Evolutionary conservation across 2,113 vertebrate species (phyloP), one percentile per base, ranked within the genome.

Genomic region (Microtus pennsylvanicus): DNA sequence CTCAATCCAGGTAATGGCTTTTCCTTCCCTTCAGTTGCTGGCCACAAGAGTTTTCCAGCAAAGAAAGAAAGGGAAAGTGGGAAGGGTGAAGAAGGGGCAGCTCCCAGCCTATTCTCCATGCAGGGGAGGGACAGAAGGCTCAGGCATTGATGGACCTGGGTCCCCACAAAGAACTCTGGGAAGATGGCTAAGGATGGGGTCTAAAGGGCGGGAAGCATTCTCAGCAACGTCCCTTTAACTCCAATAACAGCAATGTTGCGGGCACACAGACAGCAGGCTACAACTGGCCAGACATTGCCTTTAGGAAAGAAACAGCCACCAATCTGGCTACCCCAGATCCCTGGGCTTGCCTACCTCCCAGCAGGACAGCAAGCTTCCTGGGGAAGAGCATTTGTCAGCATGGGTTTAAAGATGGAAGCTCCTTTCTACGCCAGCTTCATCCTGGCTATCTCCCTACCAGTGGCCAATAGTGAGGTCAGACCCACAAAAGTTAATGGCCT

Each of bases 1-100:
- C 96, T 76, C 26, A 69, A 95, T 97, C 98, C 98, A 99, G 95
- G 97, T 97, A 98, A 98, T 98, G 96, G 97, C 93, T 98, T 98
- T 98, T 97, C 98, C 96, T 97, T 98, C 81, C 97, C 97, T 96
- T 97, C 96, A 35, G 96, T 97, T 95, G 93, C 97, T 97, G 97
- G 97, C 97, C 93, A 93, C 69, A 96, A 97, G 97, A 97, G 91
- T 78, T 87, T 93, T 96, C 94, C 90, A 97, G 93, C 94, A 91
- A 92, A 94, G 80, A 94, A 78, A 95, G 72, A 92, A 87, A 91
- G 81, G 94, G 87, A 93, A 90, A 95, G 96, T 87, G 86, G 97
- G 16, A 96, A 91, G 89, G 96, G 86, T 97, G 58, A 96, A 52
- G 92, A 90, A 85, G 65, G 24, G 35, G 91, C 22, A 5, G 91